Base-by-base conservation (phyloP, 2,888 invertebrate species). In the Sinopyrophorus schimmeli region DNA sequence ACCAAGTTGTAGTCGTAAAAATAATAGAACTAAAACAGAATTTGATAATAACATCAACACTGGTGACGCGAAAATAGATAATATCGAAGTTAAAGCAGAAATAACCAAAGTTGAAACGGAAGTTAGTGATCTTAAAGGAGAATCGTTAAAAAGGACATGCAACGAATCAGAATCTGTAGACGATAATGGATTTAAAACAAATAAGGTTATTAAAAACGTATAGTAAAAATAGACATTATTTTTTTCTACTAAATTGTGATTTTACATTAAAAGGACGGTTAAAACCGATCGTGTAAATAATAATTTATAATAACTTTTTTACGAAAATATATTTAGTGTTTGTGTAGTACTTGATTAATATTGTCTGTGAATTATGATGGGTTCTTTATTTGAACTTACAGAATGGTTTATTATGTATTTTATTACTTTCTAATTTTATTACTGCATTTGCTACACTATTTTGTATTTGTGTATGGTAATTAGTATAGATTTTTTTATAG, bases 171-270 rank as follows among this genome's bases (percentile, higher is more conserved):
- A 55, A 41, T 26, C 46, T 21, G 35, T 55, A 24, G 56, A 56
- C 11, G 47, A 49, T 20, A 48, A 51, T 12, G 26, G 35, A 21
- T 16, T 37, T 30, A 54, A 37, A 42, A 44, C 37, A 31, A 55
- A 34, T 49, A 55, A 59, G 54, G 24, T 50, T 27, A 54, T 55
- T 31, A 57, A 57, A 53, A 48, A 51, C 5, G 38, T 39, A 17
- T 53, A 41, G 16, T 14, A 35, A 17, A 32, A 39, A 44, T 18
- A 15, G 37, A 44, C 7, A 41, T 17, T 35, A 34, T 30, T 6
- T n/a, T n/a, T n/a, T n/a, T n/a, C n/a, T n/a, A n/a, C n/a, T 26
- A 41, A 35, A 47, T 38, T 48, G 53, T 52, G 52, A 52, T 52
- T 39, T 39, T 42, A 28, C 21, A 20, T 31, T 38, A 24, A 12